These are phyloP conservation scores for Corythoichthys intestinalis DNA, from an alignment of 2,113 vertebrate genomes.

Conservation along the genomic window DNA sequence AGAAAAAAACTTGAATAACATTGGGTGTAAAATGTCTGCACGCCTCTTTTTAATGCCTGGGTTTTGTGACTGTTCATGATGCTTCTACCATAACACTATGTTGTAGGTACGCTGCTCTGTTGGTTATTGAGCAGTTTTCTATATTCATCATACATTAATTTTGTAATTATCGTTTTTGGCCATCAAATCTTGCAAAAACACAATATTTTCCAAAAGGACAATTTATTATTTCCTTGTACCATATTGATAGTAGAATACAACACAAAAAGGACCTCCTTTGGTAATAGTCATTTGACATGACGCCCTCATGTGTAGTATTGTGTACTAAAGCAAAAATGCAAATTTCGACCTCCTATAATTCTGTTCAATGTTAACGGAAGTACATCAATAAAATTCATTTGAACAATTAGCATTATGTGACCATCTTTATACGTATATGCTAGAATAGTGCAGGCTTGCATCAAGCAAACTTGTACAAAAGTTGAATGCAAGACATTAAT, in stretches of 20 bases:
- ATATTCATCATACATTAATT: too few relatives aligned
- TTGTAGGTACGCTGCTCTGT: too few relatives aligned
- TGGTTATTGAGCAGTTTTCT: too few relatives aligned
- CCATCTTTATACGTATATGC: neutral
- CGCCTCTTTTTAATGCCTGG: neutral
- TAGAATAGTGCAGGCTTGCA: neutral
- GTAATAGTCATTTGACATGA: slow-evolving; percentile 35
- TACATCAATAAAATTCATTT: too few relatives aligned
- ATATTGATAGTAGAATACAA: neutral
- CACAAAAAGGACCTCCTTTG: neutral
- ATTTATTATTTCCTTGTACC: neutral
- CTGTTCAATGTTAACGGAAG: too few relatives aligned
- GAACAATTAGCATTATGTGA: neutral
- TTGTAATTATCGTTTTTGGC: too few relatives aligned
- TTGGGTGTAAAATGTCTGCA: neutral
- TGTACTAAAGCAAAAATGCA: slow-evolving; percentile 35
- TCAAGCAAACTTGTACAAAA: neutral
- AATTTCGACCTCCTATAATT: too few relatives aligned
- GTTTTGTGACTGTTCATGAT: neutral
- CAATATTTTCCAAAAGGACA: too few relatives aligned
- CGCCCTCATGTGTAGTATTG: slow-evolving; percentile 39
- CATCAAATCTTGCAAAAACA: neutral
- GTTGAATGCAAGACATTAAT: neutral
- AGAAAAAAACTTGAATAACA: slow-evolving; percentile 1
- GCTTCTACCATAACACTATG: too few relatives aligned